Evolutionary conservation across 2,888 invertebrate species (phyloP).

Genomic region (Cephus nigrinus): DNA sequence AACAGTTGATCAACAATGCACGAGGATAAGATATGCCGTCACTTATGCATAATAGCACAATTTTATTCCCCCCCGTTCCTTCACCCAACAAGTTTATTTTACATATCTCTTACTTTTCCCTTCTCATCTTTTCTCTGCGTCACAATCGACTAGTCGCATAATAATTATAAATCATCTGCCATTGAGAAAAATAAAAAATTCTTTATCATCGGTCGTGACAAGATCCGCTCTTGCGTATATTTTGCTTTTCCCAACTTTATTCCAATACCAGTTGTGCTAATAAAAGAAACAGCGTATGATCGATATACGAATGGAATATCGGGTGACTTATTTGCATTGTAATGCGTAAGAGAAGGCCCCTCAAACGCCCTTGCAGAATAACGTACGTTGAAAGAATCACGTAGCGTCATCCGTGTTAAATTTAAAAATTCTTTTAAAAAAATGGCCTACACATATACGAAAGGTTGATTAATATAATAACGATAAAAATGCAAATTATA

Average conservation of each 20-base stretch:
- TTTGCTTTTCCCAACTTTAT: neutral
- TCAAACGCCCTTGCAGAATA: no score
- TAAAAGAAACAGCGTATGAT: neutral
- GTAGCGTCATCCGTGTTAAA: no score
- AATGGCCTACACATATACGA: neutral
- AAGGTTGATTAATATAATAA: neutral
- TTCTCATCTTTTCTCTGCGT: neutral
- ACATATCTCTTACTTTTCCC: neutral
- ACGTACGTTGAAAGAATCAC: no score
- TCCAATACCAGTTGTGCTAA: neutral
- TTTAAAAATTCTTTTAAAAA: neutral
- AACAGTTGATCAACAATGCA: neutral
- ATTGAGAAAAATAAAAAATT: no score
- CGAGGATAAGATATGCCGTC: neutral
- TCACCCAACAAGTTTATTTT: neutral
- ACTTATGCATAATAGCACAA: neutral
- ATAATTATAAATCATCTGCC: neutral
- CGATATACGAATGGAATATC: neutral
- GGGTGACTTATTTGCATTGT: neutral
- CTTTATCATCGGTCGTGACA: neutral
- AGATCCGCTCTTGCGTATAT: neutral
- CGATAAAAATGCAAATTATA: neutral
- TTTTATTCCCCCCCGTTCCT: neutral
- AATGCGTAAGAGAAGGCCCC: neutral
- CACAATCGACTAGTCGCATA: neutral